phyloP scores from a whole-genome alignment of 2,797 vertebrate species.

The Gouania willdenowi region DNA sequence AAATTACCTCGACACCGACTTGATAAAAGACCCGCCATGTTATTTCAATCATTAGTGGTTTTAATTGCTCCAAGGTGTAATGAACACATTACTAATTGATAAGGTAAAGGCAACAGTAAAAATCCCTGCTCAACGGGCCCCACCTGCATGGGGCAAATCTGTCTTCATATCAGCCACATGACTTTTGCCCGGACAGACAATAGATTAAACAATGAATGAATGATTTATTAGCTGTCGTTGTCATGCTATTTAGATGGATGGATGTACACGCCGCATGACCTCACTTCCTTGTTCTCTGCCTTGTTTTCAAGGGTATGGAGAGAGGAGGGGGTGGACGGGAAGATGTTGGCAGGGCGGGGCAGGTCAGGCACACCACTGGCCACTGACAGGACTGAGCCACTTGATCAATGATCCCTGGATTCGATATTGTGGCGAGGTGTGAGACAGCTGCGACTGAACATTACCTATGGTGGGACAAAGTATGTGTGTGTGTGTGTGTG shows the following conservation, averaged over 20 bases:
- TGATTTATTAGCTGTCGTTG: slow-evolving; percentile 81
- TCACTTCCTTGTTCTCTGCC: slow-evolving; percentile 77
- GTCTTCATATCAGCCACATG: slow-evolving; percentile 71
- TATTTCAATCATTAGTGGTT: slow-evolving; percentile 73
- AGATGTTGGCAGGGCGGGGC: slow-evolving; percentile 60
- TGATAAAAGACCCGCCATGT: slow-evolving; percentile 64
- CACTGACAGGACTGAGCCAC: slow-evolving; percentile 75
- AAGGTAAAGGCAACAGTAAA: slow-evolving; percentile 63
- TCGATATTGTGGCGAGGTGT: slow-evolving; percentile 54
- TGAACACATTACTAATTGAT: slow-evolving; percentile 76
- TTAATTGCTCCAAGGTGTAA: slow-evolving; percentile 72
- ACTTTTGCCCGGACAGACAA: slow-evolving; percentile 74
- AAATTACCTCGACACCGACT: slow-evolving; percentile 66
- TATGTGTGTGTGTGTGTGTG: slow-evolving; percentile 4
- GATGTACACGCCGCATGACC: slow-evolving; percentile 74
- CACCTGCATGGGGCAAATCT: slow-evolving; percentile 72
- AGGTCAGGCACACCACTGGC: slow-evolving; percentile 71
- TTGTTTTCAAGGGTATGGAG: slow-evolving; percentile 65
- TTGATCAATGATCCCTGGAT: slow-evolving; percentile 77
- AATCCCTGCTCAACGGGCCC: slow-evolving; percentile 42
- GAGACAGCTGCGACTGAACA: slow-evolving; percentile 65
- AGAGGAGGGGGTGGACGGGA: slow-evolving; percentile 43
- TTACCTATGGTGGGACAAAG: slow-evolving; percentile 52
- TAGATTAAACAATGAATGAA: slow-evolving; percentile 82
- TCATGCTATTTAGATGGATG: slow-evolving; percentile 81